Evolutionary conservation across 2,888 invertebrate genomes (phyloP), one percentile per base, ranked within the genome.

Genomic region (Acanthosepion lycidas): DNA sequence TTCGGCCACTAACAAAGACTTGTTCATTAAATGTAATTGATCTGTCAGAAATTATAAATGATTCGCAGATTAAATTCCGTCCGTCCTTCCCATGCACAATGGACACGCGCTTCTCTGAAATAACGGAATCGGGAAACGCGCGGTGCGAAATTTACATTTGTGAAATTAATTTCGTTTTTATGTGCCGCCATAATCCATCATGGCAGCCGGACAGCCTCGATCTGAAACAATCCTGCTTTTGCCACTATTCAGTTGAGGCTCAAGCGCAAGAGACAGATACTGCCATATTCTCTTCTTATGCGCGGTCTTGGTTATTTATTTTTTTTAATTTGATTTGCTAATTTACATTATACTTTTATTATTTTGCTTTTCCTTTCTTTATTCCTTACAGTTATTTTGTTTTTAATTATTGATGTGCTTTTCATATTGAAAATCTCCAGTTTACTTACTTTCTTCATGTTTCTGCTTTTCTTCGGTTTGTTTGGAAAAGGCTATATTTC

Each of bases 21-120:
- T 93, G 93, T 93, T 93, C 93, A 93, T 93, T 93, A 93, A 93
- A 93, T 53, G 93, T 93, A 93, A 93, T 93, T 93, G 93, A 48
- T 93, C 93, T 93, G 93, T 93, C 93, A 93, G 93, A 93, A 93
- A 93, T 93, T 93, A 93, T 93, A 93, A 93, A 93, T 93, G 93
- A 93, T 93, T 53, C n/a, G 28, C 93, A 93, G n/a, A 53, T 93
- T 93, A 53, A 93, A 93, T 78, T 78, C 78, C 78, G 78, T 78
- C 78, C 78, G 78, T 78, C 78, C 78, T n/a, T 78, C 15, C 78
- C 33, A 78, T 78, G 78, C 78, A 33, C 78, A 78, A 78, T 78
- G 78, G 78, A 78, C 78, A 78, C 78, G 78, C 78, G 78, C 78
- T 78, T 33, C 33, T 78, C 78, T n/a, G 78, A 78, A 78, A 78